These are phyloP conservation scores for Eupithecia inturbata DNA, from an alignment of 2,888 invertebrate species.

Conservation along the genomic window DNA sequence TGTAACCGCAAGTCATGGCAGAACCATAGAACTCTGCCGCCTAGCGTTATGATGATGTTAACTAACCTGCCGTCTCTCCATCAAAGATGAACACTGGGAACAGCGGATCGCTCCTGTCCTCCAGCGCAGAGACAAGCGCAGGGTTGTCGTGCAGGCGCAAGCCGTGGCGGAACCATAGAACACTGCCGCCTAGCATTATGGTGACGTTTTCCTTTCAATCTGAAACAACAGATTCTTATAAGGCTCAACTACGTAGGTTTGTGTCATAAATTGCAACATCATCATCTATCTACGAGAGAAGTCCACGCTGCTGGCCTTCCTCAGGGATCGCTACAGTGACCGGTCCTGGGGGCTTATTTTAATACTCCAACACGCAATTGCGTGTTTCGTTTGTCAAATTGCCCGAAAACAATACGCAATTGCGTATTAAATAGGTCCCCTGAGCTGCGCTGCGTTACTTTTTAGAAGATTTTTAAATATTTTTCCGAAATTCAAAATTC, in stretches of 20 bases:
- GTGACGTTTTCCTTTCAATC: slow-evolving; percentile 22
- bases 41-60: slow-evolving; percentile 58
- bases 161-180: slow-evolving; percentile 89
- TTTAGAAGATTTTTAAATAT: too few species aligned
- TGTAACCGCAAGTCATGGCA: slow-evolving; percentile 88
- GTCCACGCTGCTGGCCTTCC: background rate
- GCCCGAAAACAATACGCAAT: too few species aligned
- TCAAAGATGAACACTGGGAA: slow-evolving; percentile 89
- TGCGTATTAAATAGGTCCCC: too few species aligned
- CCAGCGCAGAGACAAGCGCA: slow-evolving; percentile 83
- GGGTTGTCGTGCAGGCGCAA: slow-evolving; percentile 89
- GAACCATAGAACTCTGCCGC: slow-evolving; percentile 87
- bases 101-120: slow-evolving; percentile 69
- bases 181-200: slow-evolving; percentile 76
- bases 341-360: too few species aligned
- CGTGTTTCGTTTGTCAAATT: too few species aligned
- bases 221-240: slow-evolving; percentile 14
- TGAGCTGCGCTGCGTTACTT: too few species aligned
- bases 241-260: background rate
- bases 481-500: too few species aligned
- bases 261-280: background rate
- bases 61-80: slow-evolving; percentile 87
- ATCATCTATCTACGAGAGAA: slow-evolving; percentile 2
- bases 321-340: background rate
- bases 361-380: too few species aligned